Evolutionary conservation across 2,888 invertebrate genomes (phyloP).

Genomic region (Trilocha varians): DNA sequence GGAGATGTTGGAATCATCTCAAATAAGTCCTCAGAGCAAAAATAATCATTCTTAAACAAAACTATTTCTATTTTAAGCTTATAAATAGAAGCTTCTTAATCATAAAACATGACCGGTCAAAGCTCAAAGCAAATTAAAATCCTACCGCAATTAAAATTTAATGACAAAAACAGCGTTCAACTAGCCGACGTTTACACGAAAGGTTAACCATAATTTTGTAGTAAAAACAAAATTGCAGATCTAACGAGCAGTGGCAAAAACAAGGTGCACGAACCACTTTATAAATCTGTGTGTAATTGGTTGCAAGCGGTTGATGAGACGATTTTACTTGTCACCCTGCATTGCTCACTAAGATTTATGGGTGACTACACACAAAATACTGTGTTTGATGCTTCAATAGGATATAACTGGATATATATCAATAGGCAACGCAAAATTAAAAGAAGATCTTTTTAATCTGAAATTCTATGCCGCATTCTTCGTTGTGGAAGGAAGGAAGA

Average conservation of each 20-base stretch:
- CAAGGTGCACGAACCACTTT: neutral
- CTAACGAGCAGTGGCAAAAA: neutral
- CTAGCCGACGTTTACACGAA: neutral
- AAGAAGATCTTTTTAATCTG: no score
- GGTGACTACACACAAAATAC: neutral
- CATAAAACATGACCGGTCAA: no score
- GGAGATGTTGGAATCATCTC: no score
- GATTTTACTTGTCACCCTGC: neutral
- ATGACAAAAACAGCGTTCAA: neutral
- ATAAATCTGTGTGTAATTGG: slow-evolving; percentile 1
- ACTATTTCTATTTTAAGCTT: no score
- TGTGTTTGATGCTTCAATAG: no score
- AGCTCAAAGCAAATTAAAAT: neutral
- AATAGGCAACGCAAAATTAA: no score
- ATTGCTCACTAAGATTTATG: neutral
- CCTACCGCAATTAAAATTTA: neutral
- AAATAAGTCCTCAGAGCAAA: no score
- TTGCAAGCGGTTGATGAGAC: neutral
- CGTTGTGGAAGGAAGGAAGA: no score
- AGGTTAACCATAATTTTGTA: neutral
- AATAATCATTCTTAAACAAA: no score
- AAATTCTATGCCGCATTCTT: no score
- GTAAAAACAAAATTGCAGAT: neutral
- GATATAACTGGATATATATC: no score
- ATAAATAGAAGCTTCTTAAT: no score